Evolutionary conservation across 2,888 invertebrate genomes (phyloP).

Genomic region (Erebia ligea): DNA sequence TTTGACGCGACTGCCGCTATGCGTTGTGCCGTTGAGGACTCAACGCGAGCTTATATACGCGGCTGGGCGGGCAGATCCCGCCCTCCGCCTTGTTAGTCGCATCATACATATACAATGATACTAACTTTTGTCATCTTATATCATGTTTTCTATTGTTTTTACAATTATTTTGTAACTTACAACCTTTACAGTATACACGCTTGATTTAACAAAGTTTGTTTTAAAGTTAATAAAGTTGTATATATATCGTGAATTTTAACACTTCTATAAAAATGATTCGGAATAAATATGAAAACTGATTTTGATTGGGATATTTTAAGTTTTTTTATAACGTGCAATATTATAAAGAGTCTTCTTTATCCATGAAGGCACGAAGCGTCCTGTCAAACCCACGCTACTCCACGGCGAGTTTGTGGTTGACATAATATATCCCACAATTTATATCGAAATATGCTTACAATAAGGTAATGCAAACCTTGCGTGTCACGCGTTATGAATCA

Average conservation of each 20-base stretch:
- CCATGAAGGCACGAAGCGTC: conserved; percentile 4
- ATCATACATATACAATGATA: conserved; percentile 35
- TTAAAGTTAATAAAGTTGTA: neutral
- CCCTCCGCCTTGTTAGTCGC: conserved; percentile 46
- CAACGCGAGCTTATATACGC: conserved; percentile 64
- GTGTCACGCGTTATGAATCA: neutral
- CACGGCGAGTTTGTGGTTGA: neutral
- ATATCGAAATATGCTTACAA: neutral
- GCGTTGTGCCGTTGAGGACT: conserved; percentile 59
- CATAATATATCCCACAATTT: neutral
- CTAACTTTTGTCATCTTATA: conserved; percentile 31
- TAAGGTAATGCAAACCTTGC: too few relatives aligned
- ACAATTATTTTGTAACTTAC: conserved; percentile 6
- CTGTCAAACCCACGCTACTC: conserved; percentile 14
- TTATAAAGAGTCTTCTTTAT: neutral
- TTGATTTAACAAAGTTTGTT: neutral
- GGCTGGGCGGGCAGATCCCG: conserved; percentile 52
- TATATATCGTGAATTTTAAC: neutral
- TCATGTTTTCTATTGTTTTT: conserved; percentile 24
- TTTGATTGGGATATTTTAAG: neutral
- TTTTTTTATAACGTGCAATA: neutral
- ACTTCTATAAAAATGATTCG: neutral
- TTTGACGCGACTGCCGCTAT: conserved; percentile 56
- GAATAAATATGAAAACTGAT: neutral
- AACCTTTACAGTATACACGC: neutral